Conservation (phyloP, 2,888 invertebrate species). For the Dynastes tityus region DNA sequence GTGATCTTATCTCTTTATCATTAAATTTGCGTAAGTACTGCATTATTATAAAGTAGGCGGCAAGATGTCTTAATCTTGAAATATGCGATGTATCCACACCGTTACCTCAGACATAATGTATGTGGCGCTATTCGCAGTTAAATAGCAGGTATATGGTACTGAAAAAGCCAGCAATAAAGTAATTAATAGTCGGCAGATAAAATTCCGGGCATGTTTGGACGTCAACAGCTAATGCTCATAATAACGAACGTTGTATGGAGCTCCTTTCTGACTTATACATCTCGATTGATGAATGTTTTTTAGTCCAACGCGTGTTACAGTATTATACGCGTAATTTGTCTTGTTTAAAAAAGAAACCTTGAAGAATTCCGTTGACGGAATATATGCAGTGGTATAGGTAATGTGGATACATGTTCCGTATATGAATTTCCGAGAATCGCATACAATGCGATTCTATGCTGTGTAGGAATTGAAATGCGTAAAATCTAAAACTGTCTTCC, state of each 20-base stretch:
- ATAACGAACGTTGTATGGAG: neutral
- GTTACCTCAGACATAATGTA: neutral
- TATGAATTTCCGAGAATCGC: neutral
- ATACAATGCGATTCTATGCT: neutral
- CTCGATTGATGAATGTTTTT: neutral
- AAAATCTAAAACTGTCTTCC: no score
- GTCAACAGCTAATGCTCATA: neutral
- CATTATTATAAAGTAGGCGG: neutral
- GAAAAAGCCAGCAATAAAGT: slow-evolving; percentile 18
- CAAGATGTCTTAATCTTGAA: neutral
- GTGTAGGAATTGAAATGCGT: neutral
- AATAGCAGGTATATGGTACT: neutral
- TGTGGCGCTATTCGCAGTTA: neutral
- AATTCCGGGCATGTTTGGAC: slow-evolving; percentile 22
- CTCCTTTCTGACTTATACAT: neutral
- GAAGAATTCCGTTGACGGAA: slow-evolving; percentile 21
- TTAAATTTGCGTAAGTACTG: neutral
- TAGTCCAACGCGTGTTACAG: slow-evolving; percentile 3
- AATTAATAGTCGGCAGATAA: slow-evolving; percentile 30
- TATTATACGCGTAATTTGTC: slow-evolving; percentile 28
- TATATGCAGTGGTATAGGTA: slow-evolving; percentile 7
- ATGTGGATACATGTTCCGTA: neutral
- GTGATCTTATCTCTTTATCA: no score
- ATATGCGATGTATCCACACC: neutral
- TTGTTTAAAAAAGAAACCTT: slow-evolving; percentile 33